Evolutionary conservation across 2,888 invertebrate genomes (phyloP).

Genomic region (Saturnia japonica): DNA sequence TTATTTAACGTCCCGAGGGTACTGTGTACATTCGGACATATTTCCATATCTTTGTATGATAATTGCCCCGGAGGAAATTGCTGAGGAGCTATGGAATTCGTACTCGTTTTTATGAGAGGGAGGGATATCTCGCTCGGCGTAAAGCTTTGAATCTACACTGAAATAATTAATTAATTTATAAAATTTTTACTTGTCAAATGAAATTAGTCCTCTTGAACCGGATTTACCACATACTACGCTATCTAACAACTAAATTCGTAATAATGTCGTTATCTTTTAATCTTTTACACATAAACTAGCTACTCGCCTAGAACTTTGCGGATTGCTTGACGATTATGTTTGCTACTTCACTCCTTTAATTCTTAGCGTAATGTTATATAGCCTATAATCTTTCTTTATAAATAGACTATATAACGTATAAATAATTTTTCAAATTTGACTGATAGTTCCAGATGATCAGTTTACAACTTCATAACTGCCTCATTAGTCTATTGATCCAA

Average conservation of each 20-base stretch:
- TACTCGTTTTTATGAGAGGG: not conserved
- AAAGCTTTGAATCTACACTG: not conserved
- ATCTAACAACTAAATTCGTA: not conserved
- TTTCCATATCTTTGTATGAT: slow-evolving; percentile 9
- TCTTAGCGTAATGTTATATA: too few species aligned
- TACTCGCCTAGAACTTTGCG: too few species aligned
- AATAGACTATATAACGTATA: too few species aligned
- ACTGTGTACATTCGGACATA: not conserved
- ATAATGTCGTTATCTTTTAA: not conserved
- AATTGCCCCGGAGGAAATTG: not conserved
- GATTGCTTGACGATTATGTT: too few species aligned
- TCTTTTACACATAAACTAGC: not conserved
- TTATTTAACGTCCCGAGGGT: slow-evolving; percentile 1
- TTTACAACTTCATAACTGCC: too few species aligned
- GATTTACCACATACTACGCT: not conserved
- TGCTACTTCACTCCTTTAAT: too few species aligned
- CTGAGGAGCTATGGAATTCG: not conserved
- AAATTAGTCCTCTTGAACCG: not conserved
- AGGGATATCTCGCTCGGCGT: not conserved
- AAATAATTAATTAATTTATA: not conserved
- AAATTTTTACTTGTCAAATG: not conserved
- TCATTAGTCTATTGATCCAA: too few species aligned
- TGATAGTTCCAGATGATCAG: too few species aligned
- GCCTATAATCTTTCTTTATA: too few species aligned
- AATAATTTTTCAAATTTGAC: too few species aligned